Evolutionary conservation across 2,113 vertebrate genomes (phyloP).

Genomic region (Coregonus clupeaformis): DNA sequence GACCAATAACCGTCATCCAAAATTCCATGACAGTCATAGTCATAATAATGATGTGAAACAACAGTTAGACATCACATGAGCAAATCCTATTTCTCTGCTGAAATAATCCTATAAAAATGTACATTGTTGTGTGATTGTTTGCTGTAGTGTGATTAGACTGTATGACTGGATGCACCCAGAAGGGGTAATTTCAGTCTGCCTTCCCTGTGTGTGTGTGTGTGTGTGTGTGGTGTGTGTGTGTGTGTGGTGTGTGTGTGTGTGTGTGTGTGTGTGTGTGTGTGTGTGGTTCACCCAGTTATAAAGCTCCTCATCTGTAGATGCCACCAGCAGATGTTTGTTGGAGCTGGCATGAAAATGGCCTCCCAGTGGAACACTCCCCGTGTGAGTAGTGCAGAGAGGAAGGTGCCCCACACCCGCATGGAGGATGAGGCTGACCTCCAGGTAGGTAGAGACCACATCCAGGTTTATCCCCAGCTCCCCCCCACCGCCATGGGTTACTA

Average conservation of each 20-base stretch:
- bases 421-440: slow-evolving; percentile 75
- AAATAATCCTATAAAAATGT: neutral
- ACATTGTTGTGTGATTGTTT: neutral
- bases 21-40: too few species aligned
- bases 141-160: neutral
- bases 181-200: neutral
- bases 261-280: neutral
- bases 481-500: neutral
- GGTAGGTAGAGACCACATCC: slow-evolving; percentile 62
- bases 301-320: slow-evolving; percentile 58
- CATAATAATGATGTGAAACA: too few species aligned
- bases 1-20: too few species aligned
- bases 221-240: too few species aligned
- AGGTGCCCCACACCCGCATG: slow-evolving; percentile 78
- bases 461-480: neutral
- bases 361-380: slow-evolving; percentile 49
- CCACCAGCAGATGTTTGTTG: slow-evolving; percentile 56
- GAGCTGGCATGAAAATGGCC: slow-evolving; percentile 62
- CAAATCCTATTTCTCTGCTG: neutral
- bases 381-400: slow-evolving; percentile 63
- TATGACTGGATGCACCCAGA: neutral
- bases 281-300: neutral
- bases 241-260: too few species aligned
- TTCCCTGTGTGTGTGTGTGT: too few species aligned
- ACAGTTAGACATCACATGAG: slow-evolving; percentile 18